Conservation (phyloP, 1,140 invertebrate genomes). For the Formica exsecta region DNA sequence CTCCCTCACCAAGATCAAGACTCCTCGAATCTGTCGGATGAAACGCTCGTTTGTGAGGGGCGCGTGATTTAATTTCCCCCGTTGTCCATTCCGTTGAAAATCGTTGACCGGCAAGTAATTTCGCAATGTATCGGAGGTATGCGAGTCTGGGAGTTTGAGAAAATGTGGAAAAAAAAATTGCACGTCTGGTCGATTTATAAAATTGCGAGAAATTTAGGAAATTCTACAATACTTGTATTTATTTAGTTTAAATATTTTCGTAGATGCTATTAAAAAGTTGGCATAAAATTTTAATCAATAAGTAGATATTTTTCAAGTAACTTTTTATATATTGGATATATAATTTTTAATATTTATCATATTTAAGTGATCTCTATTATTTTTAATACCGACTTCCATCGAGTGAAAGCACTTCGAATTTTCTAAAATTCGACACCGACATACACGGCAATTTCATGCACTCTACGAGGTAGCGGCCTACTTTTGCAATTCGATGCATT, state of each 20-base stretch:
- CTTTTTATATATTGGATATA: too few species aligned
- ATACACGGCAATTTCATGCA: conserved; percentile 41
- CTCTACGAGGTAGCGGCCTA: conserved; percentile 13
- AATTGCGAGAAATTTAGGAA: neutral
- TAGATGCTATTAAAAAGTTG: too few species aligned
- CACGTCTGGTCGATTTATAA: too few species aligned
- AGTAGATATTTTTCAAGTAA: too few species aligned
- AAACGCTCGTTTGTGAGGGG: neutral
- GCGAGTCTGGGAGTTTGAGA: neutral
- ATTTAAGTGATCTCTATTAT: neutral
- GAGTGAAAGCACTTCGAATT: conserved; percentile 1
- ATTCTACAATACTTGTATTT: neutral
- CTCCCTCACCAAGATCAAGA: conserved; percentile 22
- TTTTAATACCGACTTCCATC: neutral
- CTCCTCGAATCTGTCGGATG: neutral
- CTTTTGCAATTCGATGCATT: conserved; percentile 37
- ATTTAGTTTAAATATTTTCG: too few species aligned
- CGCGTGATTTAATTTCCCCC: conserved; percentile 13
- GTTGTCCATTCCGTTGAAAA: neutral
- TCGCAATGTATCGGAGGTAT: neutral
- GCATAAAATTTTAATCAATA: too few species aligned
- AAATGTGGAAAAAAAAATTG: conserved; percentile 13
- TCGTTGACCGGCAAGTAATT: neutral
- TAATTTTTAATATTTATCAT: neutral
- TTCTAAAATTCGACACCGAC: neutral